These are phyloP conservation scores for Carassius gibelio DNA, from an alignment of 2,113 vertebrate species.

Conservation along the genomic window DNA sequence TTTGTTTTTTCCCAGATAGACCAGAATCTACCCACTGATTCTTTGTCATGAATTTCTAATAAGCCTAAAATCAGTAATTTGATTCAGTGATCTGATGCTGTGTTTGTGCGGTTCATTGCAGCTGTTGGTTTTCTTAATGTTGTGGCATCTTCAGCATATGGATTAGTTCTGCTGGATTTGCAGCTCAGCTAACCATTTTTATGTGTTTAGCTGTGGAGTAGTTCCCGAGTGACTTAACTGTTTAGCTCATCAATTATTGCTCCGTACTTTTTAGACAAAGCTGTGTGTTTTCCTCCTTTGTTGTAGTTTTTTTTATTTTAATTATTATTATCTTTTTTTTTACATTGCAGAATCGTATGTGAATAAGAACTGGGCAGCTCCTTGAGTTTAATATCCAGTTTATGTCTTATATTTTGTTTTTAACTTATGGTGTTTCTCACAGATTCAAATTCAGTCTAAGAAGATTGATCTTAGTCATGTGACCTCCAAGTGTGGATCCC, in stretches of 20 bases:
- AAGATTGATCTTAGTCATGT: conserved; percentile 98
- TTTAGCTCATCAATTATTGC: not conserved
- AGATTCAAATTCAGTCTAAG: conserved; percentile 96
- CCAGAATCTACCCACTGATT: not conserved
- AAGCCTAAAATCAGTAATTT: not conserved
- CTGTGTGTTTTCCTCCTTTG: not conserved
- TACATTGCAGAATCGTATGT: not conserved
- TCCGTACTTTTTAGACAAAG: not conserved
- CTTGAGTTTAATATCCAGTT: not conserved
- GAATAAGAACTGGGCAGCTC: not conserved
- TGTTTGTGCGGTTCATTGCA: not conserved
- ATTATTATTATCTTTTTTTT: not conserved
- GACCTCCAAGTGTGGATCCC: conserved; percentile 96
- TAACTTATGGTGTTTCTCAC: conserved; percentile 56
- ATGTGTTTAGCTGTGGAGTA: not conserved
- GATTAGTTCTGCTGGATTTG: not conserved
- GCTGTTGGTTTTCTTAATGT: not conserved
- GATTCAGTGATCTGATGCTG: conserved; percentile 2
- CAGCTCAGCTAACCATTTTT: conserved; percentile 8
- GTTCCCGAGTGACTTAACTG: not conserved
- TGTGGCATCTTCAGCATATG: not conserved
- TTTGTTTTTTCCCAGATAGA: not conserved
- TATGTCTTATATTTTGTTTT: not conserved
- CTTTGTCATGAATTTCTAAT: not conserved
- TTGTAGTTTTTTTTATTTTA: not conserved